Evolutionary conservation across 2,113 vertebrate genomes (phyloP), one percentile per base, ranked within the genome.

Genomic region (Apteryx mantelli): DNA sequence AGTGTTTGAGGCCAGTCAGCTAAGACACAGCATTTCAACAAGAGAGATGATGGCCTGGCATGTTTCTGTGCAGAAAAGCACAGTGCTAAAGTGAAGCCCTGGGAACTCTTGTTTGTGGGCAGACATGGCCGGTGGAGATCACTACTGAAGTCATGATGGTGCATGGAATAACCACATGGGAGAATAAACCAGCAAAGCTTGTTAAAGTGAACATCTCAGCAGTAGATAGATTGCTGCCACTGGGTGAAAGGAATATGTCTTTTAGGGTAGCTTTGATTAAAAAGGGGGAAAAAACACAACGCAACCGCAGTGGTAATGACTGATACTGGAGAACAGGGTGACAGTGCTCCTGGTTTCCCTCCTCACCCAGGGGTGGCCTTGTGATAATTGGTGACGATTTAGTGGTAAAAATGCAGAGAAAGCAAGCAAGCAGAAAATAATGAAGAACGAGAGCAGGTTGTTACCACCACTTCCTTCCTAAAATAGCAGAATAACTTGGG

Each of bases 21-120:
- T 75, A 34, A 11, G 3, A 25, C 4, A 11, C 10, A 61, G 40
- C 1, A 0, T 68, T 61, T 22, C 68, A 63, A 60, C 44, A 66
- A 58, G 52, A 30, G 66, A 71, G 18, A 32, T 16, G 48, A 17
- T 5, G 64, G 10, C n/a, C 77, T 48, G 77, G 34, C 34, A 44
- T 0, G 0, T 38, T 58, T 11, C 38, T 30, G 9, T 0, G 6
- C 32, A 36, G 36, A 30, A 84, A 38, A 20, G 1, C 0, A 1
- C 22, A 36, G 20, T 63, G 36, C 44, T 91, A 19, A 61, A 84
- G 58, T 2, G 3, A 73, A 82, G 32, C 17, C 22, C 55, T 75
- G 44, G 28, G 24, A 52, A 38, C 52, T 83, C 61, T 75, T 11
- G 3, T 6, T n/a, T 9, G 1, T 13, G 63, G 85, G 40, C 26